Percentiles rank a stretch among this genome's conserved stretches.
Conservation (phyloP, 1,140 invertebrate genomes). For the Hylaeus anthracinus region DNA sequence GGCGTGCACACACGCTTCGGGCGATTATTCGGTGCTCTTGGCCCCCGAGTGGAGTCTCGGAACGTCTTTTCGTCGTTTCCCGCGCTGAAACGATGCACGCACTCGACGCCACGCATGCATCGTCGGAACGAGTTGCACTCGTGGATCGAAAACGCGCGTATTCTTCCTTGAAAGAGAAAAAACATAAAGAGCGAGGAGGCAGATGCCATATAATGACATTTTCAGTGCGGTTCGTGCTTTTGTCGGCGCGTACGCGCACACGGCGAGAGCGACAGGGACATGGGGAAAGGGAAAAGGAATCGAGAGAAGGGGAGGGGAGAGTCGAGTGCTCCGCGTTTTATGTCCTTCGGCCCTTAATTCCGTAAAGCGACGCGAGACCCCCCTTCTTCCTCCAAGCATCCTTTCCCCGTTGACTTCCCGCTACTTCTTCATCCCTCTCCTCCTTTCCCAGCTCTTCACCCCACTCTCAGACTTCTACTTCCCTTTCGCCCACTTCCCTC, state of each 20-base stretch:
- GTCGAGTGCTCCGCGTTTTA: constrained; percentile 54
- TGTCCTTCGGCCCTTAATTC: constrained; percentile 65
- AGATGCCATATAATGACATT: constrained; percentile 53
- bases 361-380: constrained; percentile 49
- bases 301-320: constrained; percentile 11
- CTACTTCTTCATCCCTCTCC: constrained; percentile 39
- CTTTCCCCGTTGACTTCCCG: constrained; percentile 46
- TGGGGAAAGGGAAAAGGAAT: constrained; percentile 16
- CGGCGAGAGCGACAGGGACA: not conserved
- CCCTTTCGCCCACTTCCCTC: not conserved
- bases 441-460: not conserved
- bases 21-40: constrained; percentile 40
- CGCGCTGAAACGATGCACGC: not conserved
- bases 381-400: constrained; percentile 28
- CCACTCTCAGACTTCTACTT: not conserved
- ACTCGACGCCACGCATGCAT: not conserved
- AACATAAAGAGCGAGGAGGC: constrained; percentile 10
- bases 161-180: constrained; percentile 17
- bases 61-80: constrained; percentile 24
- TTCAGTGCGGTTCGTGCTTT: constrained; percentile 51
- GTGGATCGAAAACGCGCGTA: constrained; percentile 10
- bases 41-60: constrained; percentile 14
- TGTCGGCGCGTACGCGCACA: constrained; percentile 21
- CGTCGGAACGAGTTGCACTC: not conserved
- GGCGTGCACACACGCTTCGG: not conserved